phyloP scores from a whole-genome alignment of 2,888 invertebrate species.

The Lepetodrilus schrolli region DNA sequence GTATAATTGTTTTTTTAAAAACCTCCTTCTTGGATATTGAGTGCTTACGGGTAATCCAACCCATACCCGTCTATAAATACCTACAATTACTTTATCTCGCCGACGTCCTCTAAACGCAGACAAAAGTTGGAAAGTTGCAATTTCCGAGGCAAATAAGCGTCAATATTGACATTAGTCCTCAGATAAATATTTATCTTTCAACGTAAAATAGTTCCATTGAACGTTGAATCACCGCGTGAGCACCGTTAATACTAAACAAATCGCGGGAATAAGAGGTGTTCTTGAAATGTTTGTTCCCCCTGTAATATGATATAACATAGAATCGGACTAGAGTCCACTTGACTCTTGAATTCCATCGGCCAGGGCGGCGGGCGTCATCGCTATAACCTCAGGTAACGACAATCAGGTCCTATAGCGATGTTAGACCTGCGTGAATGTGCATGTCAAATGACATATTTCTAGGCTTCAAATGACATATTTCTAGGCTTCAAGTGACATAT shows the following conservation, averaged over 20 bases:
- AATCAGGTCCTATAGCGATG: too few relatives aligned
- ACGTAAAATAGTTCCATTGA: not conserved
- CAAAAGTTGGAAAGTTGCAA: slow-evolving; percentile 19
- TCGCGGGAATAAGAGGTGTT: not conserved
- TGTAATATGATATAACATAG: not conserved
- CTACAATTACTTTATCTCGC: not conserved
- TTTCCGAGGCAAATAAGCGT: not conserved
- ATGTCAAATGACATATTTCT: too few relatives aligned
- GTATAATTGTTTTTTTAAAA: not conserved
- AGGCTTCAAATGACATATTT: too few relatives aligned
- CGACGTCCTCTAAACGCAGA: not conserved
- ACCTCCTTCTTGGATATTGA: not conserved
- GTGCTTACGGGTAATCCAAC: not conserved
- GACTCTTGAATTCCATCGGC: too few relatives aligned
- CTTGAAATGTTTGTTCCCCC: not conserved
- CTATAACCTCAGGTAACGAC: too few relatives aligned
- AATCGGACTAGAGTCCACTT: not conserved
- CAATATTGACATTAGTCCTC: not conserved
- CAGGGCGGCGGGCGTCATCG: too few relatives aligned
- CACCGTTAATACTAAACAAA: slow-evolving; percentile 13
- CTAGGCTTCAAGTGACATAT: too few relatives aligned
- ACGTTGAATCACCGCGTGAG: slow-evolving; percentile 1
- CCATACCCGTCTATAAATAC: not conserved
- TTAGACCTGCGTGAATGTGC: too few relatives aligned
- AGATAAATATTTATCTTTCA: slow-evolving; percentile 12